Evolutionary conservation across 2,888 invertebrate species (phyloP).

Genomic region (Leptopterna dolabrata): DNA sequence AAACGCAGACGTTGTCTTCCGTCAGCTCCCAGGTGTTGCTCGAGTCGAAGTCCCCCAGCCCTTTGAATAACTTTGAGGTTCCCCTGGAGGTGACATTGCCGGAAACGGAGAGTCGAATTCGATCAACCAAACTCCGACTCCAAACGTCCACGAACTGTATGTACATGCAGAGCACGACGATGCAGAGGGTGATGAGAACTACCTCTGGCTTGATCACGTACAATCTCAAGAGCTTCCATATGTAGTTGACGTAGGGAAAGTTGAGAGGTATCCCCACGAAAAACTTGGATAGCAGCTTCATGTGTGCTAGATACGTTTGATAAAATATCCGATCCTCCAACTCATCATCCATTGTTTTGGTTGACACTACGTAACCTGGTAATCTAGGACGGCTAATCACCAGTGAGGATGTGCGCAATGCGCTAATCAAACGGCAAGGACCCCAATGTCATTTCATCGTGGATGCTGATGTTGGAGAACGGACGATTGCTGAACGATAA

Average conservation of each 20-base stretch:
- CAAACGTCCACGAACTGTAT: conserved; percentile 86
- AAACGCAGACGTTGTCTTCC: conserved; percentile 82
- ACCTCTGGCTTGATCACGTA: conserved; percentile 86
- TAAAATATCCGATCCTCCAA: conserved; percentile 88
- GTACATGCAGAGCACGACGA: conserved; percentile 81
- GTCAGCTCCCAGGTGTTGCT: conserved; percentile 80
- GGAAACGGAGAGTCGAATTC: conserved; percentile 71
- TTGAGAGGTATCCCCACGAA: conserved; percentile 83
- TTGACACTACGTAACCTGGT: neutral
- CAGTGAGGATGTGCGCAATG: conserved; percentile 14
- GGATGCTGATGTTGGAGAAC: neutral
- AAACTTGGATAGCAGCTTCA: conserved; percentile 85
- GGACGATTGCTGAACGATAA: no score
- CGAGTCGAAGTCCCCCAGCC: conserved; percentile 67
- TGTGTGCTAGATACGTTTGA: conserved; percentile 87
- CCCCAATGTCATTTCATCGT: neutral
- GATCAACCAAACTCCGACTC: conserved; percentile 79
- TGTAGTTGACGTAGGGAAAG: conserved; percentile 76
- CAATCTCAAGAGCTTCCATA: conserved; percentile 82
- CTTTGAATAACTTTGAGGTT: conserved; percentile 43
- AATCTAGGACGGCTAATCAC: neutral
- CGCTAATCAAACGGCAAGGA: neutral
- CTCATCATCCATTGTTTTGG: conserved; percentile 85
- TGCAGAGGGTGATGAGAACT: conserved; percentile 76
- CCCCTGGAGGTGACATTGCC: conserved; percentile 56